Conservation (phyloP, 2,113 vertebrate genomes). For the Coreoperca whiteheadi region DNA sequence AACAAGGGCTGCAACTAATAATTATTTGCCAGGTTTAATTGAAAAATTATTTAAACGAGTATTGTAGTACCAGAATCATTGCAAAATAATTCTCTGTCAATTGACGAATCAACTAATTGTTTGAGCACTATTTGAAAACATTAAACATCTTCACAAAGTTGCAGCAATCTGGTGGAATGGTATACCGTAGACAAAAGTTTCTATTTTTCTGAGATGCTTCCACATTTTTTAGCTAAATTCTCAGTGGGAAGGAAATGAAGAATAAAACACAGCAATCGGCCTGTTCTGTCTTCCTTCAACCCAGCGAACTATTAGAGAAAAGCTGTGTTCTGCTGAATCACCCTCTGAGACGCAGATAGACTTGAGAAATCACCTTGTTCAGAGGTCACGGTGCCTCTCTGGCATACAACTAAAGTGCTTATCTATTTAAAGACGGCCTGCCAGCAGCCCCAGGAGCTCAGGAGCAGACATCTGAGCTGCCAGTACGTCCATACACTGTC, state of each 20-base stretch:
- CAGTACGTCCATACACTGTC: constrained; percentile 55
- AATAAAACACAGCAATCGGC: constrained; percentile 33
- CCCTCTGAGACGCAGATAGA: constrained; percentile 48
- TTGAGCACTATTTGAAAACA: neutral
- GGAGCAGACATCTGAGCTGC: constrained; percentile 74
- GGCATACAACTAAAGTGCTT: constrained; percentile 77
- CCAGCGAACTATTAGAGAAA: constrained; percentile 17
- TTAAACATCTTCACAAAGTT: neutral
- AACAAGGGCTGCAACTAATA: neutral
- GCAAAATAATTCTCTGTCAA: neutral
- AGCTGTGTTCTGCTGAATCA: constrained; percentile 71
- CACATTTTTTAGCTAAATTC: neutral
- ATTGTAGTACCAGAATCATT: neutral
- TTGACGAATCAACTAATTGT: neutral
- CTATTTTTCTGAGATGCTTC: neutral
- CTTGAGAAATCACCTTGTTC: constrained; percentile 67
- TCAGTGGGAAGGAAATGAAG: neutral
- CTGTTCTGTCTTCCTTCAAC: neutral
- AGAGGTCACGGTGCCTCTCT: constrained; percentile 53
- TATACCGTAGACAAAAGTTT: neutral
- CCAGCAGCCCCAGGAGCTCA: constrained; percentile 58
- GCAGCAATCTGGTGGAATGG: neutral
- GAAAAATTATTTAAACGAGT: neutral
- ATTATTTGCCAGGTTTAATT: neutral
- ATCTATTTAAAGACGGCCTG: constrained; percentile 85